These are phyloP conservation scores for Anas platyrhynchos DNA, from an alignment of 2,113 vertebrate species.

Conservation along the genomic window DNA sequence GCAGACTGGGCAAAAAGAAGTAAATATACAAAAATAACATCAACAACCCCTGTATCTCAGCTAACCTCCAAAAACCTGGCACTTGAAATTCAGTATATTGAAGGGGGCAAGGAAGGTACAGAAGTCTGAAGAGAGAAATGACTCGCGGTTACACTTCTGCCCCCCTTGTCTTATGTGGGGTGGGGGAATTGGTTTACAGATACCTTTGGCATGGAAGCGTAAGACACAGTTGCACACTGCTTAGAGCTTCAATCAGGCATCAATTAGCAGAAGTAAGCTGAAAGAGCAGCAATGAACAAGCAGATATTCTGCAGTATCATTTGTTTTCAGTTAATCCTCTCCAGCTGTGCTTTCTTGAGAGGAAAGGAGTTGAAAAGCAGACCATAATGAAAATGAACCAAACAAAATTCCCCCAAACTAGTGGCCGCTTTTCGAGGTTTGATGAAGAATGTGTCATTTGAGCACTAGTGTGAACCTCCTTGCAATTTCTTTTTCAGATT, in stretches of 20 bases:
- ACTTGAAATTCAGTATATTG: neutral
- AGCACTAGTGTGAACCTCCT: neutral
- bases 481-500: neutral
- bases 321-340: conserved; percentile 23
- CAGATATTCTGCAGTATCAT: conserved; percentile 21
- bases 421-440: neutral
- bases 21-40: neutral
- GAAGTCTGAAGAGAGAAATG: neutral
- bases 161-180: neutral
- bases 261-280: neutral
- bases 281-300: conserved; percentile 15
- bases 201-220: neutral
- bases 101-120: neutral
- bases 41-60: neutral
- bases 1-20: neutral
- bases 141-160: neutral
- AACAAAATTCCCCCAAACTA: neutral
- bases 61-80: neutral
- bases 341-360: conserved; percentile 29
- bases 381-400: conserved; percentile 25
- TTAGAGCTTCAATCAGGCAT: neutral
- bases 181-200: neutral
- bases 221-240: neutral
- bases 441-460: neutral
- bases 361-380: neutral